Evolutionary conservation across 2,888 invertebrate species (phyloP), one percentile per base, ranked within the genome.

Genomic region (Limnephilus rhombicus): DNA sequence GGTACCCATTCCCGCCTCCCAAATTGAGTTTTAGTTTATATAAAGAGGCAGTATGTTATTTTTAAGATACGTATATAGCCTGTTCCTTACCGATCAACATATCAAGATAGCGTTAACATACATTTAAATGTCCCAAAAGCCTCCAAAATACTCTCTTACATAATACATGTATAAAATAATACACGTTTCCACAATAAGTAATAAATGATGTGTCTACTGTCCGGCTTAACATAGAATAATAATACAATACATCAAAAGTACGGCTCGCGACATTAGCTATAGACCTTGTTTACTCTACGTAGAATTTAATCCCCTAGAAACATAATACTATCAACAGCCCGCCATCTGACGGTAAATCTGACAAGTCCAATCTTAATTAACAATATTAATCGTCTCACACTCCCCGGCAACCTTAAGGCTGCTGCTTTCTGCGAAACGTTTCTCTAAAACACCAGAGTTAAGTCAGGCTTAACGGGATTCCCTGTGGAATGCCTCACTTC

Each of bases 331-430:
- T 85, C 85, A 68, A 68, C 68, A 68, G n/a, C 37, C 90, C 82
- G 80, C 90, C 90, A 90, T 90, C 90, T 90, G 80, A 80, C 91
- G 91, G 86, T 49, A 90, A 85, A 91, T 91, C 91, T 91, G 91
- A 91, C 91, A 87, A 81, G 80, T 80, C 68, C 91, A 87, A 91
- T 91, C 91, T 91, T 91, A 91, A 91, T 91, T 91, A 91, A 91
- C 87, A 87, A 91, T 87, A 91, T 91, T 87, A 91, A 87, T 91
- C 86, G 87, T 85, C 80, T 90, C 53, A 53, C 68, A 24, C 85
- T 68, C 24, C 83, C 85, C 37, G 68, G n/a, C 34, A 85, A 68
- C 68, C 68, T 68, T 68, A 68, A 68, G 68, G 68, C 68, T 68
- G 68, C 68, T 24, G 68, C 68, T 68, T 68, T 24, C 68, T 68